A percentile compares a stretch with the other conserved stretches of the same genome.
These are phyloP conservation scores for Steinernema feltiae DNA, from an alignment of 1,140 invertebrate species.

Conservation along the genomic window DNA sequence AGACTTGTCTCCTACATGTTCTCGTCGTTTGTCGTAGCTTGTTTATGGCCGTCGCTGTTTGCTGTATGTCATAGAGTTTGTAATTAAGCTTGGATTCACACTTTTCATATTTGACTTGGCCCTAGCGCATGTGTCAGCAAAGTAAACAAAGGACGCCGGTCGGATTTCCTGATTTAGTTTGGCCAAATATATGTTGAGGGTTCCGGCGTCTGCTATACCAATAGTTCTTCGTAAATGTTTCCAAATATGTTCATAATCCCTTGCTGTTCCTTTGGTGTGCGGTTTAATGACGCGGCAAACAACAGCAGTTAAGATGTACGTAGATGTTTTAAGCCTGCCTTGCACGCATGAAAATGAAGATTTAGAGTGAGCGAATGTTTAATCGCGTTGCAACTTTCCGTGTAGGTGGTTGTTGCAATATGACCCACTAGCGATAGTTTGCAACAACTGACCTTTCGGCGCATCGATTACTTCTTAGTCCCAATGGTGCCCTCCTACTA, in stretches of 20 bases:
- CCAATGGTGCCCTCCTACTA: not conserved
- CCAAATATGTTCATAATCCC: not conserved
- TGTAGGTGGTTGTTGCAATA: constrained; percentile 2
- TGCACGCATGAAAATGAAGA: too few species aligned
- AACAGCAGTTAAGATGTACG: not conserved
- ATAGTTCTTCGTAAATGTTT: not conserved
- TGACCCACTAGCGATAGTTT: constrained; percentile 12
- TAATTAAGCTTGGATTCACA: not conserved
- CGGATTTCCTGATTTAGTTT: constrained; percentile 11
- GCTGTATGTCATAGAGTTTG: too few species aligned
- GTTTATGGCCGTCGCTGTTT: too few species aligned
- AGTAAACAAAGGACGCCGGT: not conserved
- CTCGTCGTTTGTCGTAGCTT: not conserved
- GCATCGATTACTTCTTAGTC: constrained; percentile 1
- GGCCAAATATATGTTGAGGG: not conserved
- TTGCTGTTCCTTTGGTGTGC: not conserved
- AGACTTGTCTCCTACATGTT: not conserved
- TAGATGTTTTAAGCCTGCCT: not conserved
- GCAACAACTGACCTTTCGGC: constrained; percentile 10
- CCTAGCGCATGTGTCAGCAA: constrained; percentile 9
- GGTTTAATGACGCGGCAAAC: not conserved
- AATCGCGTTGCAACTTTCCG: not conserved
- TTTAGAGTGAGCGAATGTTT: too few species aligned
- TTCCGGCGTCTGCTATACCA: not conserved
- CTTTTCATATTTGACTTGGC: not conserved